Evolutionary conservation across 1,140 invertebrate genomes (phyloP).

Genomic region (Helicoverpa zea): DNA sequence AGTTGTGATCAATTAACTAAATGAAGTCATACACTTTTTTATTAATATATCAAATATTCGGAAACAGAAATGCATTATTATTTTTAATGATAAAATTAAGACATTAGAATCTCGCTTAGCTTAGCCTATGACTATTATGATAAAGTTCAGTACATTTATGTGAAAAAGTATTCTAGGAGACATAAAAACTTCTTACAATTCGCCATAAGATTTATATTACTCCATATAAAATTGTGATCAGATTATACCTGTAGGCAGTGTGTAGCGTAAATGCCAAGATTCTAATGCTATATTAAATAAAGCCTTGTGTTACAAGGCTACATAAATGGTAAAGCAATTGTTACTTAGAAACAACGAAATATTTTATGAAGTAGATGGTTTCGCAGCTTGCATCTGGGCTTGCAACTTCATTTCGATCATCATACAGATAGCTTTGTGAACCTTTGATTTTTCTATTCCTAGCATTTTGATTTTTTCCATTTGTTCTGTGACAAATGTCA

Average conservation of each 20-base stretch:
- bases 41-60: constrained; percentile 22
- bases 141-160: not conserved
- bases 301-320: constrained; percentile 19
- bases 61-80: constrained; percentile 15
- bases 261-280: constrained; percentile 15
- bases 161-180: not conserved
- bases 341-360: constrained; percentile 47
- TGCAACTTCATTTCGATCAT: constrained; percentile 91
- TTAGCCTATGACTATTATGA: not conserved
- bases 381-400: constrained; percentile 73
- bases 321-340: constrained; percentile 37
- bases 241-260: not conserved
- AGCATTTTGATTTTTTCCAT: constrained; percentile 97
- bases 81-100: not conserved
- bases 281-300: constrained; percentile 19
- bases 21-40: constrained; percentile 32
- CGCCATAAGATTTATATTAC: not conserved
- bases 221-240: constrained; percentile 8
- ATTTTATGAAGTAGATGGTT: constrained; percentile 77
- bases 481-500: constrained; percentile 96
- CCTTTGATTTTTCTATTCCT: constrained; percentile 94
- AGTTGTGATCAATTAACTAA: constrained; percentile 44
- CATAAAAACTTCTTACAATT: not conserved
- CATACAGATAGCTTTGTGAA: constrained; percentile 92
- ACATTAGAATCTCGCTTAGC: constrained; percentile 19